Evolutionary conservation across 64 coral and sea anemone genomes (phyloP).

Genomic region (Acropora yongei): DNA sequence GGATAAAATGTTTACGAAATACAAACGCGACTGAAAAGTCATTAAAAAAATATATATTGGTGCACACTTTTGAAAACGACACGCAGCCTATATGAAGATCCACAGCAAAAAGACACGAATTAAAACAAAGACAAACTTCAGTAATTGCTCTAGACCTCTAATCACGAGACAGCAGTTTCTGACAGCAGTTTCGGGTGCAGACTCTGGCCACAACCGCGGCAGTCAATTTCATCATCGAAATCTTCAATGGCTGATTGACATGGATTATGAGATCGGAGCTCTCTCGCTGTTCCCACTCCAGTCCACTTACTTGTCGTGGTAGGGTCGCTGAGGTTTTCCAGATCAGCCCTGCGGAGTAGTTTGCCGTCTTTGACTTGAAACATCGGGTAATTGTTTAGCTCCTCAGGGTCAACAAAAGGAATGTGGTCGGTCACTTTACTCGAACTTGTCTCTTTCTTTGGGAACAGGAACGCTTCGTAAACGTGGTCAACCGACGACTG

Average conservation of each 20-base stretch:
- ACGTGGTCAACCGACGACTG: conserved; percentile 36
- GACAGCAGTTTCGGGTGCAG: not conserved
- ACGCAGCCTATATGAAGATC: no score
- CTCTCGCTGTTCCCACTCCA: not conserved
- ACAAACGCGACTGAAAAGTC: no score
- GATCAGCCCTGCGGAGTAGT: conserved; percentile 19
- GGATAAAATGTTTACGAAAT: no score
- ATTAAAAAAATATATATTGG: no score
- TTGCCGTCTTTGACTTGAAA: conserved; percentile 25
- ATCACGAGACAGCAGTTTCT: no score
- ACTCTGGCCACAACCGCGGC: conserved; percentile 45
- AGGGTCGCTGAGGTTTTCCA: conserved; percentile 38
- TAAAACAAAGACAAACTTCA: no score
- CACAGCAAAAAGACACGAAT: no score
- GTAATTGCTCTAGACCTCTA: no score
- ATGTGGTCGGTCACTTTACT: conserved; percentile 42
- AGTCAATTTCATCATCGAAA: conserved; percentile 37
- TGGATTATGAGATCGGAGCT: not conserved
- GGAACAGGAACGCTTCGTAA: conserved; percentile 33
- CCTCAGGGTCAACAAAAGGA: conserved; percentile 42
- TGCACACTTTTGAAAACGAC: no score
- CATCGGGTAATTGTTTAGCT: conserved; percentile 56
- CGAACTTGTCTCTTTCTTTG: conserved; percentile 2
- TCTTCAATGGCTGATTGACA: conserved; percentile 27
- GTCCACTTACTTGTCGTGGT: conserved; percentile 5